phyloP scores from a whole-genome alignment of 2,797 vertebrate genomes.

The Ctenosaura bakeri region DNA sequence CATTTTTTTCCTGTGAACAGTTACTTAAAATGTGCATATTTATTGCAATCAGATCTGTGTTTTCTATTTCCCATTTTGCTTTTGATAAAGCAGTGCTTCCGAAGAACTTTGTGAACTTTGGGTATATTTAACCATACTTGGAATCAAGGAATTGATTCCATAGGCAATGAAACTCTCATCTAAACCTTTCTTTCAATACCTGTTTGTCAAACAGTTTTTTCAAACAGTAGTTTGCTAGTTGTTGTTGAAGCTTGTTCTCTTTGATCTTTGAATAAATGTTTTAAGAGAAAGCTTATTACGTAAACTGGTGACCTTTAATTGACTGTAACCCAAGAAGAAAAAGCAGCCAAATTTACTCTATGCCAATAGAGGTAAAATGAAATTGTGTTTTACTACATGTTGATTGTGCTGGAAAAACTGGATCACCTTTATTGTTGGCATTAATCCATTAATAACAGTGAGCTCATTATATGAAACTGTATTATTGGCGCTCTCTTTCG shows the following conservation, averaged over 20 bases:
- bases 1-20: slow-evolving; percentile 46
- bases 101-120: slow-evolving; percentile 41
- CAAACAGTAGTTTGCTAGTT: slow-evolving; percentile 38
- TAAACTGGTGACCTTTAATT: slow-evolving; percentile 55
- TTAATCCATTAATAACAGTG: slow-evolving; percentile 74
- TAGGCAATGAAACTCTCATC: slow-evolving; percentile 45
- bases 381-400: slow-evolving; percentile 67
- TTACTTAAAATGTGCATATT: slow-evolving; percentile 30
- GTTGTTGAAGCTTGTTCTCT: slow-evolving; percentile 42
- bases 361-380: slow-evolving; percentile 54
- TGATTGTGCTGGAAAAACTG: slow-evolving; percentile 67
- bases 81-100: slow-evolving; percentile 47
- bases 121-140: slow-evolving; percentile 13
- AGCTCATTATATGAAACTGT: slow-evolving; percentile 72
- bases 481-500: slow-evolving; percentile 78
- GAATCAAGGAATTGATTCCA: slow-evolving; percentile 40
- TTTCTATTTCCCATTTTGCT: slow-evolving; percentile 35
- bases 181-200: slow-evolving; percentile 26
- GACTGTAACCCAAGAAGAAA: slow-evolving; percentile 51
- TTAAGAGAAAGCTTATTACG: slow-evolving; percentile 50
- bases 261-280: slow-evolving; percentile 43
- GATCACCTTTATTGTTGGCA: slow-evolving; percentile 73
- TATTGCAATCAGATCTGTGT: slow-evolving; percentile 7
- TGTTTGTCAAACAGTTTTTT: slow-evolving; percentile 50
- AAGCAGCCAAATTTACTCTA: slow-evolving; percentile 56